phyloP scores from a whole-genome alignment of 2,888 invertebrate genomes.

The Glaucopsyche alexis region DNA sequence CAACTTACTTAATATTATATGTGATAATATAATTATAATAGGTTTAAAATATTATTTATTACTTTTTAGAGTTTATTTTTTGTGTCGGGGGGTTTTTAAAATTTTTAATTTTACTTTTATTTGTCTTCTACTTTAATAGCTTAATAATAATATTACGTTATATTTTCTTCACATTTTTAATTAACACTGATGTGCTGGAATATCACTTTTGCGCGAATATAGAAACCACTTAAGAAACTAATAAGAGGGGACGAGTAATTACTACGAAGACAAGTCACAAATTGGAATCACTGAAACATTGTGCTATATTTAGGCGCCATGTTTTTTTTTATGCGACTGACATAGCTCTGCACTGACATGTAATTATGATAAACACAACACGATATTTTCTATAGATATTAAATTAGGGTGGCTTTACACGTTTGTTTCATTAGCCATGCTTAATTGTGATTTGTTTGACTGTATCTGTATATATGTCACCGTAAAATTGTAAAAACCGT shows the following conservation, averaged over 20 bases:
- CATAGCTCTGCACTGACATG: slow-evolving; percentile 6
- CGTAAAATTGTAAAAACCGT: too few species aligned
- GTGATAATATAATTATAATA: too few species aligned
- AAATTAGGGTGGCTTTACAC: neutral
- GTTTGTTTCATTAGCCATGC: neutral
- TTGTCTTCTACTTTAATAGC: too few species aligned
- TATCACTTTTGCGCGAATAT: slow-evolving; percentile 6
- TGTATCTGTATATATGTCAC: too few species aligned
- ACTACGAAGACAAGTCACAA: slow-evolving; percentile 43
- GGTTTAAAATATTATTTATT: too few species aligned
- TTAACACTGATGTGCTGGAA: neutral
- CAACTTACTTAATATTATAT: too few species aligned
- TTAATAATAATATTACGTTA: too few species aligned
- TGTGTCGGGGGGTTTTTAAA: too few species aligned
- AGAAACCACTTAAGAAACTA: slow-evolving; percentile 21
- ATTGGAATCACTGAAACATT: slow-evolving; percentile 53
- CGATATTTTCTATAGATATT: neutral
- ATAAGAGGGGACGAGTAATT: slow-evolving; percentile 19
- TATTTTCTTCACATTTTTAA: neutral
- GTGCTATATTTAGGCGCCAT: slow-evolving; percentile 55
- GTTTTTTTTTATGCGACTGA: neutral
- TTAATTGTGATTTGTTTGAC: neutral
- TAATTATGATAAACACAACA: neutral
- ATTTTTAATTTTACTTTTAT: too few species aligned
- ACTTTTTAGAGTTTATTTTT: too few species aligned